Conservation (phyloP, 2,888 invertebrate genomes). For the Temnothorax unifasciatus region DNA sequence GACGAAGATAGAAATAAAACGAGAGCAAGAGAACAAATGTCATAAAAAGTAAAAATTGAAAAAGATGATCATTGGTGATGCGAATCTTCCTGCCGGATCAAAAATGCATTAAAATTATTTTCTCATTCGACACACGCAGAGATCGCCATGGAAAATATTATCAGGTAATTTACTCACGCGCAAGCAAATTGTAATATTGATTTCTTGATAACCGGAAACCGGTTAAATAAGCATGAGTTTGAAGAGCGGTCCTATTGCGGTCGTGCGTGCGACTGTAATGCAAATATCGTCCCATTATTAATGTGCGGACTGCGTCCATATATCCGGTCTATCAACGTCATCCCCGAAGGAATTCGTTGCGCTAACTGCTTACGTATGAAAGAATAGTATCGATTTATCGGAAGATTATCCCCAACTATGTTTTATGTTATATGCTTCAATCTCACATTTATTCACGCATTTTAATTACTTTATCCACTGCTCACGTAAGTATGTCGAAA, state of each 20-base stretch:
- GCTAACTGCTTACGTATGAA: conserved; percentile 37
- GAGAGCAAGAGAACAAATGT: conserved; percentile 8
- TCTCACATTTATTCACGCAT: background rate
- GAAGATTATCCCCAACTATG: background rate
- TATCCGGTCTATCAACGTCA: conserved; percentile 31
- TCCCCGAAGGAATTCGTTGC: conserved; percentile 55
- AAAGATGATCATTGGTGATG: background rate
- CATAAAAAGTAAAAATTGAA: background rate
- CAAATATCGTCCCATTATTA: conserved; percentile 63
- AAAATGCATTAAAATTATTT: conserved; percentile 7
- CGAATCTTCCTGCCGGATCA: background rate
- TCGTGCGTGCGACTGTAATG: conserved; percentile 55
- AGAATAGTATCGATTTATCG: conserved; percentile 6
- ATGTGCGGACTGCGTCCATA: conserved; percentile 36
- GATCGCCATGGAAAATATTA: conserved; percentile 9
- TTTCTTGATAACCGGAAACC: conserved; percentile 58
- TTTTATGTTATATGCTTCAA: background rate
- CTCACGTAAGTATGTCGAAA: background rate
- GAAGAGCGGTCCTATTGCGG: conserved; percentile 44
- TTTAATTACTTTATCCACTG: background rate
- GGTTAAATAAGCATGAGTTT: conserved; percentile 57
- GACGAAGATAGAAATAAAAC: conserved; percentile 21
- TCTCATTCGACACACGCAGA: background rate
- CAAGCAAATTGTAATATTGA: conserved; percentile 53
- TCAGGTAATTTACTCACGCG: conserved; percentile 27